Evolutionary conservation across 2,888 invertebrate genomes (phyloP), one percentile per base, ranked within the genome.

Genomic region (Branchellion lobata): DNA sequence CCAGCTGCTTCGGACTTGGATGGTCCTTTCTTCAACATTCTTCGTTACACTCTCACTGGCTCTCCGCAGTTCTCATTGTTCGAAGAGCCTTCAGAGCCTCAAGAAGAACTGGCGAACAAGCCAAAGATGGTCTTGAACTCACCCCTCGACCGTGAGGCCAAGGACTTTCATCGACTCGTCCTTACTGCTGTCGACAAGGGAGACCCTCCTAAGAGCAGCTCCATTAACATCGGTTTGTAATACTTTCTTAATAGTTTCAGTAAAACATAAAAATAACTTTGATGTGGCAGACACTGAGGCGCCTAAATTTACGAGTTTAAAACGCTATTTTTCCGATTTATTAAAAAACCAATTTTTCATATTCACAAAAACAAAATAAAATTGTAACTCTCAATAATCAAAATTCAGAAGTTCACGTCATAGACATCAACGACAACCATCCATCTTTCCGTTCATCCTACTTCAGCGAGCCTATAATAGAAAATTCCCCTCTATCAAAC

Each of bases 1-100:
- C 61, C 61, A 57, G 61, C 24, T 24, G 61, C 61, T 57, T 24
- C 61, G 21, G 61, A 57, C 24, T n/a, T 57, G 61, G 61, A 57
- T 57, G 61, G 61, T 14, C 61, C 61, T 14, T n/a, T 14, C 3
- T 57, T 24, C 21, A 57, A 57, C 61, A 57, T 57, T 5, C n/a
- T 24, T 8, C 5, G 21, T 3, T 57, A 57, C 61, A n/a, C n/a
- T 24, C 24, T 57, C 5, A n/a, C 14, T 3, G 61, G 61, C n/a
- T 57, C 61, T 24, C n/a, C 5, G 21, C 61, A 57, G 61, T 57
- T 57, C n/a, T 57, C 61, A 3, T n/a, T 57, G 21, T 5, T 24
- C n/a, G n/a, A 18, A 18, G 21, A 18, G 3, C 61, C 61, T 3
- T 24, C 21, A 18, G n/a, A 57, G 5, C 8, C 14, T 24, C 21